phyloP scores from a whole-genome alignment of 2,797 vertebrate genomes.

The Rhinogobio ventralis region DNA sequence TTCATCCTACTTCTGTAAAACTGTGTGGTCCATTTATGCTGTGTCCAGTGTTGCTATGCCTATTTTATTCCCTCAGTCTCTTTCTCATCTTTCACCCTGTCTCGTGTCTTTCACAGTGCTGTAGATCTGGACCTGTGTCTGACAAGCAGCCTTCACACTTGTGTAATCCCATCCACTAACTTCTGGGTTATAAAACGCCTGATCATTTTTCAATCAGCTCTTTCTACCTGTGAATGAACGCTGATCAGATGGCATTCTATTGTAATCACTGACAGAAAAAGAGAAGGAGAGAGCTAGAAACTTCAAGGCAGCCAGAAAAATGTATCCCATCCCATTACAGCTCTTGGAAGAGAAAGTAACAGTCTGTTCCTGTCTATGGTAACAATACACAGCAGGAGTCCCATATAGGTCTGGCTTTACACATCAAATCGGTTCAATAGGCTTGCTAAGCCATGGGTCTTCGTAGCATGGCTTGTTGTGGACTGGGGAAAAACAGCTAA shows the following conservation, averaged over 20 bases:
- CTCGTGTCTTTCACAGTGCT: constrained; percentile 21
- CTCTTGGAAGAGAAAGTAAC: constrained; percentile 14
- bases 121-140: constrained; percentile 1
- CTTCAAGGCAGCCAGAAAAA: neutral
- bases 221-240: neutral
- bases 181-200: constrained; percentile 7
- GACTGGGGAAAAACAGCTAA: neutral
- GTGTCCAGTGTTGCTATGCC: neutral
- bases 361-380: constrained; percentile 34
- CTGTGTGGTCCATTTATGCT: neutral
- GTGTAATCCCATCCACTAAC: neutral
- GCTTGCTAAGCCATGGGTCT: neutral
- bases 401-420: constrained; percentile 19
- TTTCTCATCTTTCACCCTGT: neutral
- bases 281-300: neutral
- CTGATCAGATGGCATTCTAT: constrained; percentile 19
- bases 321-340: constrained; percentile 13
- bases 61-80: neutral
- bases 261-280: neutral
- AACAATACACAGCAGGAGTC: constrained; percentile 11
- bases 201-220: constrained; percentile 11
- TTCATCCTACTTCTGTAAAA: constrained; percentile 5
- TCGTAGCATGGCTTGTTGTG: neutral
- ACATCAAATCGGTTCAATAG: neutral
- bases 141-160: constrained; percentile 28